phyloP scores from a whole-genome alignment of 2,888 invertebrate genomes.

The Tiliacea aurago region DNA sequence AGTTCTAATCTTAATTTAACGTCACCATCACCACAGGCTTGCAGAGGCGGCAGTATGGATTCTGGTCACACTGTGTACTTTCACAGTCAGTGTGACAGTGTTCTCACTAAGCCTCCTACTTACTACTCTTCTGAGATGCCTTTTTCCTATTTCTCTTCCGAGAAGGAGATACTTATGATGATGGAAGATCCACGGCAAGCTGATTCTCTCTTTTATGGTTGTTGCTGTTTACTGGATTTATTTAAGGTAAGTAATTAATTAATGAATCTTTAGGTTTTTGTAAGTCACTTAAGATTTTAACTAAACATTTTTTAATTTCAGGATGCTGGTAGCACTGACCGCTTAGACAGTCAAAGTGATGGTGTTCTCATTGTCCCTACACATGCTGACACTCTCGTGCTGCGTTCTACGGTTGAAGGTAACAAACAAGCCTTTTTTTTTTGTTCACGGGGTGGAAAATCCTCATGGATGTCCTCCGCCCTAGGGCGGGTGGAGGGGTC shows the following conservation, averaged over 20 bases:
- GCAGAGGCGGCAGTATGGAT: constrained; percentile 34
- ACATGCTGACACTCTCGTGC: constrained; percentile 31
- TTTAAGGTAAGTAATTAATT: constrained; percentile 10
- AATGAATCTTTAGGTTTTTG: no score
- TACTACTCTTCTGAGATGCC: not conserved
- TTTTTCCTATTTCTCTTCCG: not conserved
- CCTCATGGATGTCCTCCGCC: no score
- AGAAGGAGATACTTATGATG: not conserved
- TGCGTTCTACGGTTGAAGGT: constrained; percentile 40
- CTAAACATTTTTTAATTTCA: not conserved
- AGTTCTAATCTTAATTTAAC: not conserved
- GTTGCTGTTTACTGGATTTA: not conserved
- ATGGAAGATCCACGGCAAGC: not conserved
- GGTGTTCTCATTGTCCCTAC: constrained; percentile 29
- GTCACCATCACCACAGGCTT: constrained; percentile 19
- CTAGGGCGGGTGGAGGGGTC: no score
- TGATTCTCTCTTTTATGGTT: not conserved
- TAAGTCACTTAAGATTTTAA: not conserved
- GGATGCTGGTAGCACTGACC: not conserved
- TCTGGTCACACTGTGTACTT: constrained; percentile 23
- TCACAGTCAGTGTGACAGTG: constrained; percentile 3
- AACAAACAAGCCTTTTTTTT: not conserved
- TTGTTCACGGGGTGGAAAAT: no score
- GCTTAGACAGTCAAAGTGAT: no score
- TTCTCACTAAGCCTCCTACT: not conserved